These are phyloP conservation scores for Echeneis naucrates DNA, from an alignment of 2,797 vertebrate species.

Conservation along the genomic window DNA sequence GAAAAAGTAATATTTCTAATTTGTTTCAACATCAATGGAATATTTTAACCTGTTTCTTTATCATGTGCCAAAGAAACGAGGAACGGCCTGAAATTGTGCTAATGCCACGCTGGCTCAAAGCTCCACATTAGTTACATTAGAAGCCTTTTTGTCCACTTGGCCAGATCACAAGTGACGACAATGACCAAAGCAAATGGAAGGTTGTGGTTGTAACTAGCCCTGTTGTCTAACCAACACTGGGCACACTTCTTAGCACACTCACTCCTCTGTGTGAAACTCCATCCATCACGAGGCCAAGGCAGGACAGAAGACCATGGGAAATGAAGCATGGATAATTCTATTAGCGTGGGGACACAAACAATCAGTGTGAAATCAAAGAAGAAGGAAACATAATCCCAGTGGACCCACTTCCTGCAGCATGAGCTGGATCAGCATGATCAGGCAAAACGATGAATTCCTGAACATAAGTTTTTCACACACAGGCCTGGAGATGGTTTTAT, in stretches of 20 bases:
- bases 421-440: conserved; percentile 84
- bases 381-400: conserved; percentile 75
- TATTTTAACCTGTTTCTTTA: not conserved
- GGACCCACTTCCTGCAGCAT: conserved; percentile 77
- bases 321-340: conserved; percentile 86
- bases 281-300: conserved; percentile 76
- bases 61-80: not conserved
- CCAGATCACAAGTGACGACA: conserved; percentile 46
- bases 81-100: not conserved
- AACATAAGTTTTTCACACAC: conserved; percentile 54
- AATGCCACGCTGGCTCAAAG: not conserved
- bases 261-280: conserved; percentile 63
- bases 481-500: conserved; percentile 6
- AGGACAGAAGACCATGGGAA: conserved; percentile 80
- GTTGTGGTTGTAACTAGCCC: conserved; percentile 46
- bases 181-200: conserved; percentile 61
- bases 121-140: not conserved
- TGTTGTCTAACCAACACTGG: conserved; percentile 68
- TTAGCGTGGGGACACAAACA: conserved; percentile 83
- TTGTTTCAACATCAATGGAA: not conserved
- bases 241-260: conserved; percentile 72
- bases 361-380: conserved; percentile 83
- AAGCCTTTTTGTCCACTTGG: conserved; percentile 31
- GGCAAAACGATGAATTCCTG: conserved; percentile 77
- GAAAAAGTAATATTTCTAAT: not conserved